Evolutionary conservation across 2,797 vertebrate genomes (phyloP), one percentile per base, ranked within the genome.

Genomic region (Sparidentex hasta): DNA sequence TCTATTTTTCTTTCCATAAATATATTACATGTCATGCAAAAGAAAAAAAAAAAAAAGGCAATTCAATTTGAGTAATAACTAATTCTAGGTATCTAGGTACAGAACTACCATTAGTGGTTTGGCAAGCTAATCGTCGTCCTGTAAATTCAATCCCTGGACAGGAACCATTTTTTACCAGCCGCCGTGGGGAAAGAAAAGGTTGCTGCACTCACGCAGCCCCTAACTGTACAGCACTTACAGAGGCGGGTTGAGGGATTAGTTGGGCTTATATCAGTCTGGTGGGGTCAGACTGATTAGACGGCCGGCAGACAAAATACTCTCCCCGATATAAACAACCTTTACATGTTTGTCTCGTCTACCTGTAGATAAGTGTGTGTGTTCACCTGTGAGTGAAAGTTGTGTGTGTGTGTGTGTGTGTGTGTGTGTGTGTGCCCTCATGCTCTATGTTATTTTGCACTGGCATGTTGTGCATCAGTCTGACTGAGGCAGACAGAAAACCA

Each of bases 271-370:
- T 78, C 72, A 87, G 88, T 91, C 91, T 92, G 80, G 80, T 81
- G 75, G 80, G 83, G 90, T 91, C 88, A 91, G 82, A 85, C 89
- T 65, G 88, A 90, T 92, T 87, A 89, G 74, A 89, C 54, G 68
- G 56, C 54, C 64, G 29, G 44, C 79, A 85, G 82, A 88, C 74
- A 27, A 84, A 79, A 88, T 81, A 71, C 58, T 61, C 67, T 80
- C 52, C 65, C 58, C 38, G 51, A 23, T 57, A 74, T 54, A 76
- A 83, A 73, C 61, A 78, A 16, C 29, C 55, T 25, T 25, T 46
- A 27, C 58, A 21, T 71, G 61, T 86, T 29, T 72, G 54, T 56
- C 14, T 64, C 3, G 43, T 70, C 48, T 71, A 54, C 68, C 67
- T 76, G 57, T 65, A 20, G 41, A 59, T 41, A 13, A 63, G 27